Evolutionary conservation across 2,797 vertebrate species (phyloP).

Genomic region (Sebastes reedi): DNA sequence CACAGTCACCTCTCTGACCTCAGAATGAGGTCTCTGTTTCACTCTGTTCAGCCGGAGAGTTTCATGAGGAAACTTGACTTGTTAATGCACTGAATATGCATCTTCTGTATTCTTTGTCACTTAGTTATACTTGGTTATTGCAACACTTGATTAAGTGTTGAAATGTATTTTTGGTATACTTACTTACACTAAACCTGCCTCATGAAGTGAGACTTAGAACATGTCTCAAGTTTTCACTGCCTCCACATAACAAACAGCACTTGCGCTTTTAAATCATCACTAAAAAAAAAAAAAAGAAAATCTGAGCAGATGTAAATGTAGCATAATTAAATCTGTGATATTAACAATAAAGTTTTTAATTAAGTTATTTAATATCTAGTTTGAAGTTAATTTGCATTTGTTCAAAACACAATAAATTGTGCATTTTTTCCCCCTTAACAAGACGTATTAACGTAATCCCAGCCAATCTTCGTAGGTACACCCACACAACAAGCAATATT

Average conservation of each 20-base stretch:
- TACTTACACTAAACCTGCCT: background rate
- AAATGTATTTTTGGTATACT: background rate
- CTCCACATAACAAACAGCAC: background rate
- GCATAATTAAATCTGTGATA: background rate
- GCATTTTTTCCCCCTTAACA: background rate
- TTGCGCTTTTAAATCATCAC: background rate
- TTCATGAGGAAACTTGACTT: background rate
- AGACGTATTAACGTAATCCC: background rate
- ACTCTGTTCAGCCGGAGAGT: conserved; percentile 1
- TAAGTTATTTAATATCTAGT: background rate
- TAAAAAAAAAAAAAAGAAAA: background rate
- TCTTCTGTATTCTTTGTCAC: background rate
- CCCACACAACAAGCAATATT: background rate
- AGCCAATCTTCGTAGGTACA: background rate
- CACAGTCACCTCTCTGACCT: conserved; percentile 55
- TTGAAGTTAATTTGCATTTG: background rate
- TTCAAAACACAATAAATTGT: background rate
- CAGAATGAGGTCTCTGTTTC: conserved; percentile 18
- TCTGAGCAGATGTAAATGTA: background rate
- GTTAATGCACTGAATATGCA: background rate
- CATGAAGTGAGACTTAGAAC: background rate
- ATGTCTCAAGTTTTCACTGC: background rate
- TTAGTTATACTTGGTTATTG: background rate
- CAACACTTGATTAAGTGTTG: background rate
- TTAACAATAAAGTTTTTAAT: background rate